These are phyloP conservation scores for Tenodera sinensis DNA, from an alignment of 2,888 invertebrate genomes.

Conservation along the genomic window DNA sequence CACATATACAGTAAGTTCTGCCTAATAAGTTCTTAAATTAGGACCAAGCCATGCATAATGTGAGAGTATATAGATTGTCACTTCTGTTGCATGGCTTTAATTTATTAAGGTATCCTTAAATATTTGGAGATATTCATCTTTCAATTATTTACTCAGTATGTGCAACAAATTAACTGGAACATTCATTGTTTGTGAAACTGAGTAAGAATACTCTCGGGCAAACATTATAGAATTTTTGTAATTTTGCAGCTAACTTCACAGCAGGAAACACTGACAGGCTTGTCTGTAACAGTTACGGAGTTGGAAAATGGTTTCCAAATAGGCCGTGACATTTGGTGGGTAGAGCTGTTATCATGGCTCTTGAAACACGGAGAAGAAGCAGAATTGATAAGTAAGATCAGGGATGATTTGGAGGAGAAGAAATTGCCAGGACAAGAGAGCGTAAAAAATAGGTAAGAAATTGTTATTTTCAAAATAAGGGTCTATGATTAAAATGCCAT, in stretches of 20 bases:
- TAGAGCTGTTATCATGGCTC: conserved; percentile 9
- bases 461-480: neutral
- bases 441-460: conserved; percentile 5
- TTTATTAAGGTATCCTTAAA: neutral
- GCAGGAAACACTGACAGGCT: conserved; percentile 23
- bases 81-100: no score
- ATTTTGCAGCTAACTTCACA: conserved; percentile 31
- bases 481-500: no score
- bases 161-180: neutral
- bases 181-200: no score
- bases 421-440: conserved; percentile 13
- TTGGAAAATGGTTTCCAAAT: conserved; percentile 33
- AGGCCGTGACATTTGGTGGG: conserved; percentile 23
- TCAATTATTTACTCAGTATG: neutral
- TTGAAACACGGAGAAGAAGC: conserved; percentile 7
- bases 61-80: no score
- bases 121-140: neutral
- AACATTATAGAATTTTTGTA: neutral
- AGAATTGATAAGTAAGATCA: conserved; percentile 18
- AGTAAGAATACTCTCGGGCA: neutral
- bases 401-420: conserved; percentile 13
- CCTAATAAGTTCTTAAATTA: no score
- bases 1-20: no score
- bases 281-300: conserved; percentile 31
- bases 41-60: no score